A percentile compares a stretch with the other conserved stretches of the same genome.
phyloP scores from a whole-genome alignment of 1,140 invertebrate species.

The Drosophila obscura region DNA sequence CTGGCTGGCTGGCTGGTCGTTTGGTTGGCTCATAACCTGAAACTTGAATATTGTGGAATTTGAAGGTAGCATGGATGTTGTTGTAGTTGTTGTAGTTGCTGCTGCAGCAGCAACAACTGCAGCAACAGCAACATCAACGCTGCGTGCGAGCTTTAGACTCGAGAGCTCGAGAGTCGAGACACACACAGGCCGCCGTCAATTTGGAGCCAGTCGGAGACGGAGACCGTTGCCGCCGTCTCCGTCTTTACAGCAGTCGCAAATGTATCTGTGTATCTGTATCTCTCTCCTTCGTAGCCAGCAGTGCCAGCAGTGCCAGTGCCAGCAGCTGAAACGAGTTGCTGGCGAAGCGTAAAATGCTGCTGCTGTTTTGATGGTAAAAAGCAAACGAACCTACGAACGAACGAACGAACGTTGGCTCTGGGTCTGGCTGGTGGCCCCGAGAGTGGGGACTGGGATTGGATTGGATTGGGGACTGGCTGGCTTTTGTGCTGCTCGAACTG shows the following conservation, averaged over 20 bases:
- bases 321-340: slow-evolving; percentile 78
- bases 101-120: slow-evolving; percentile 28
- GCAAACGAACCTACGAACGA: too few relatives aligned
- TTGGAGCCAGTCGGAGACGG: slow-evolving; percentile 65
- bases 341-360: slow-evolving; percentile 73
- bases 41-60: slow-evolving; percentile 83
- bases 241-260: slow-evolving; percentile 9
- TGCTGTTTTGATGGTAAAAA: slow-evolving; percentile 1
- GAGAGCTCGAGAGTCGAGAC: slow-evolving; percentile 7
- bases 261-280: slow-evolving; percentile 24
- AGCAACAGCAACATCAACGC: slow-evolving; percentile 41
- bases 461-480: slow-evolving; percentile 16
- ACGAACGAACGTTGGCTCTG: slow-evolving; percentile 4
- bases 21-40: slow-evolving; percentile 79
- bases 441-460: slow-evolving; percentile 14
- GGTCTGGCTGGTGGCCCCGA: slow-evolving; percentile 1
- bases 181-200: slow-evolving; percentile 53
- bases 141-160: slow-evolving; percentile 80
- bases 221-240: slow-evolving; percentile 1
- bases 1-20: slow-evolving; percentile 53
- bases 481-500: slow-evolving; percentile 43
- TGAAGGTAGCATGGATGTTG: slow-evolving; percentile 71
- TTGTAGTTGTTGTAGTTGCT: slow-evolving; percentile 33
- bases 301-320: slow-evolving; percentile 35
- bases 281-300: slow-evolving; percentile 25